Base-by-base conservation (phyloP, 2,888 invertebrate species). In the Lagria hirta region DNA sequence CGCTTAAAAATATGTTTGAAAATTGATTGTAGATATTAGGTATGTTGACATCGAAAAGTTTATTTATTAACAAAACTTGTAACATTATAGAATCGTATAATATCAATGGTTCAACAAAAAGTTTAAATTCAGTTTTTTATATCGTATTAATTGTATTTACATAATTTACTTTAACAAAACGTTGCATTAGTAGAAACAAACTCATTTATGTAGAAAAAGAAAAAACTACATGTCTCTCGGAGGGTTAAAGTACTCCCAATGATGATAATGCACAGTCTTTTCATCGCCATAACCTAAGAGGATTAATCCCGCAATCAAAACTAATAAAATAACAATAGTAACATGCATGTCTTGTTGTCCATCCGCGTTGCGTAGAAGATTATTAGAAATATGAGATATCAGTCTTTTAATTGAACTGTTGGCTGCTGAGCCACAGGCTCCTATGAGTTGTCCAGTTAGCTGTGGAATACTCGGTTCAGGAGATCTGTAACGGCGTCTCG, bases 171-270 rank as follows among this genome's bases (percentile, higher is more conserved):
- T 38, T 41, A 40, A 45, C 33, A 45, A 41, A 45, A 40, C 32
- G 11, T 37, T 30, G 22, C 8, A 43, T 36, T 36, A 44, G 30
- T 40, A 34, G 17, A 45, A 47, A 47, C 30, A 35, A 24, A 48
- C 40, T 26, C 38, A 48, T 38, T 43, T 38, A 32, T 33, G 17
- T 40, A 41, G 12, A 35, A 46, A 45, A 38, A 22, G 40, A 42
- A 47, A 30, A 38, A 32, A 20, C 62, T 61, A 70, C 53, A 67
- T 60, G 55, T 71, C 79, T 48, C 81, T 82, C 4, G 89, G 89
- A 6, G 89, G 89, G 73, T 89, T 89, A 60, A 89, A 87, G 69
- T 84, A 90, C 68, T 90, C 90, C 90, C 90, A 90, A 59, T 89
- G 89, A 66, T 88, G 86, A 58, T 86, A 82, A 66, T 90, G 88